Evolutionary conservation across 2,888 invertebrate species (phyloP).

Genomic region (Spodoptera exigua): DNA sequence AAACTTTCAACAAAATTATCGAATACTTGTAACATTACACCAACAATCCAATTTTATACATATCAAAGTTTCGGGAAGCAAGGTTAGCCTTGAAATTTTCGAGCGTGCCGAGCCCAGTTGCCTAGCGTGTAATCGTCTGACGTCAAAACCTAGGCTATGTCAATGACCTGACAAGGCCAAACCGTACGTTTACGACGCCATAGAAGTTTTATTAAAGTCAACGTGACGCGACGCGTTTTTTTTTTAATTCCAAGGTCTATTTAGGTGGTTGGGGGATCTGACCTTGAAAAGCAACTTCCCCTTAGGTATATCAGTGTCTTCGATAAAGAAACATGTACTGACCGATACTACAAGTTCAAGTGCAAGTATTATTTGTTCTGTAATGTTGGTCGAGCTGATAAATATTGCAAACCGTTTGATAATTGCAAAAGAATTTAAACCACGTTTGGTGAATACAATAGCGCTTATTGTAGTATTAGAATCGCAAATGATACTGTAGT

Average conservation of each 20-base stretch:
- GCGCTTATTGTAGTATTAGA: too few relatives aligned
- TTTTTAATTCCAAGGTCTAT: constrained; percentile 46
- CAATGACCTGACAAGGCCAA: constrained; percentile 77
- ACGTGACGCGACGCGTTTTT: constrained; percentile 61
- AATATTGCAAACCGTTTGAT: too few relatives aligned
- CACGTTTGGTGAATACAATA: too few relatives aligned
- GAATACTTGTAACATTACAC: constrained; percentile 2
- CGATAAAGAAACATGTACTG: background rate
- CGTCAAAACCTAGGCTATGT: constrained; percentile 71
- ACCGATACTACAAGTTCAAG: constrained; percentile 8
- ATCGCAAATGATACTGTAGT: too few relatives aligned
- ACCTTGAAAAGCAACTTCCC: background rate
- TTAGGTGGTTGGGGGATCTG: constrained; percentile 7
- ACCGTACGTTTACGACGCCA: constrained; percentile 67
- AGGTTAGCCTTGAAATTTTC: constrained; percentile 53
- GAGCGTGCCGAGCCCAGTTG: constrained; percentile 52
- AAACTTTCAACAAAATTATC: too few relatives aligned
- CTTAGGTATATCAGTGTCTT: too few relatives aligned
- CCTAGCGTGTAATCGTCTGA: constrained; percentile 64
- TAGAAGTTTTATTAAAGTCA: constrained; percentile 66
- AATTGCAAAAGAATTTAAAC: too few relatives aligned
- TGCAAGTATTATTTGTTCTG: constrained; percentile 1
- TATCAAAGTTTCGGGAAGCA: constrained; percentile 38
- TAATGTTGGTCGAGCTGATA: too few relatives aligned
- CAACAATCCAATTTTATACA: constrained; percentile 23